Base-by-base conservation (phyloP, 2,113 vertebrate genomes). In the Oncorhynchus mykiss region DNA sequence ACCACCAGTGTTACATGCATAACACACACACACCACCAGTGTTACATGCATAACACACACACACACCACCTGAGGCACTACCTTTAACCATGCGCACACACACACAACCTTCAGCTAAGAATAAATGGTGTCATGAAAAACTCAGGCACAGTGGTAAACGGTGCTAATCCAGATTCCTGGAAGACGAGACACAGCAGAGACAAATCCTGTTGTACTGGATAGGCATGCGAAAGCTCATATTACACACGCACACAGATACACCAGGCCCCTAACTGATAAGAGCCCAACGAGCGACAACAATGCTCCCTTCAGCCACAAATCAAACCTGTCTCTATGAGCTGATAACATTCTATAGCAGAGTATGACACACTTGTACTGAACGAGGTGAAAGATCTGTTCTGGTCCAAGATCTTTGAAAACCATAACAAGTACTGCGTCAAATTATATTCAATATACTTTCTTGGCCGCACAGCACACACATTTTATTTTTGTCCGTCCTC, bases 161-260 rank as follows among this genome's bases (percentile, higher is more conserved):
- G 51, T 67, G 69, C 39, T 70, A 71, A 18, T 51, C 73, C 13
- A 39, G 70, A 78, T 81, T 77, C 70, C 59, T 70, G 31, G 18
- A 20, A 57, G 54, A 45, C 3, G 39, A 57, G 57, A 60, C 4
- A 11, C 14, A 45, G 39, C 39, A 45, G 39, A 16, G 7, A 22
- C 12, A 22, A 62, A 62, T 62, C 59, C n/a, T 22, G 59, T 62
- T 62, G n/a, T 13, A 62, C n/a, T 22, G 59, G 54, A n/a, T 62
- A 22, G 0, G 18, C n/a, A 16, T 62, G 13, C 3, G 16, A 16
- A 2, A 22, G 51, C 67, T 13, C 45, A 34, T n/a, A 69, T 29
- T n/a, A 45, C 39, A 11, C 39, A 45, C 9, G 9, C 39, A 11
- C 39, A 45, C 39, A 45, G 8, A 11, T 9, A 45, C 39, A 12